A percentile compares a stretch with the other conserved stretches of the same genome.
These are phyloP conservation scores for Pangasius mekongensis DNA, from an alignment of 2,797 vertebrate genomes.

Conservation along the genomic window DNA sequence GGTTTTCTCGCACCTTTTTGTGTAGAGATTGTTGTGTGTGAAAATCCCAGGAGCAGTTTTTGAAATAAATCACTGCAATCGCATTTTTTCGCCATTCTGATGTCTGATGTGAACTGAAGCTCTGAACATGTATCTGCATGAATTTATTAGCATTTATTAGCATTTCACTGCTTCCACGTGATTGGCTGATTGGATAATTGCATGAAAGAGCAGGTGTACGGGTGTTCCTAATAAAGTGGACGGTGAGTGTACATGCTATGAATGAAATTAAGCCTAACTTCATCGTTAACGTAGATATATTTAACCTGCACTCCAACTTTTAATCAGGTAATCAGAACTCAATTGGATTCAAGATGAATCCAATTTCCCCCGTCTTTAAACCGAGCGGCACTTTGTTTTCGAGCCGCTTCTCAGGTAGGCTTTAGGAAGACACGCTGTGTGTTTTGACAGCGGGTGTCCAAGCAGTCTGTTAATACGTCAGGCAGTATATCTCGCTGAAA, in stretches of 20 bases:
- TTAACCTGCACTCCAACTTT: slow-evolving; percentile 63
- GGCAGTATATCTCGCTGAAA: slow-evolving; percentile 63
- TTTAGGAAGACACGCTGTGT: slow-evolving; percentile 43
- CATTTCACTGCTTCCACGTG: not conserved
- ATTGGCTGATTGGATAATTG: not conserved
- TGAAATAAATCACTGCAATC: not conserved
- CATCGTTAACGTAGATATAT: slow-evolving; percentile 46
- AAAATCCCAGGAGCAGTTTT: not conserved
- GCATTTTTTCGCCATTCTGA: not conserved
- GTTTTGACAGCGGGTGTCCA: slow-evolving; percentile 59
- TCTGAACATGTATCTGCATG: not conserved
- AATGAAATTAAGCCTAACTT: slow-evolving; percentile 50
- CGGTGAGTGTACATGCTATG: not conserved
- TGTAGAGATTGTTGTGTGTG: not conserved
- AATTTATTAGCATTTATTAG: slow-evolving; percentile 5
- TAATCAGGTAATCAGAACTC: slow-evolving; percentile 66
- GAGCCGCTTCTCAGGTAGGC: slow-evolving; percentile 43
- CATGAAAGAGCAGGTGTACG: not conserved
- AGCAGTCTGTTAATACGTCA: slow-evolving; percentile 63
- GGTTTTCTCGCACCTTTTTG: not conserved
- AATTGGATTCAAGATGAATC: slow-evolving; percentile 58
- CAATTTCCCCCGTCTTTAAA: slow-evolving; percentile 54
- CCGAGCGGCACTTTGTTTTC: slow-evolving; percentile 47
- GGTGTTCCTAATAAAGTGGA: slow-evolving; percentile 22
- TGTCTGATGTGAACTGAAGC: not conserved